Evolutionary conservation across 2,797 vertebrate species (phyloP), one percentile per base, ranked within the genome.

Genomic region (Melanotaenia pygmaea): DNA sequence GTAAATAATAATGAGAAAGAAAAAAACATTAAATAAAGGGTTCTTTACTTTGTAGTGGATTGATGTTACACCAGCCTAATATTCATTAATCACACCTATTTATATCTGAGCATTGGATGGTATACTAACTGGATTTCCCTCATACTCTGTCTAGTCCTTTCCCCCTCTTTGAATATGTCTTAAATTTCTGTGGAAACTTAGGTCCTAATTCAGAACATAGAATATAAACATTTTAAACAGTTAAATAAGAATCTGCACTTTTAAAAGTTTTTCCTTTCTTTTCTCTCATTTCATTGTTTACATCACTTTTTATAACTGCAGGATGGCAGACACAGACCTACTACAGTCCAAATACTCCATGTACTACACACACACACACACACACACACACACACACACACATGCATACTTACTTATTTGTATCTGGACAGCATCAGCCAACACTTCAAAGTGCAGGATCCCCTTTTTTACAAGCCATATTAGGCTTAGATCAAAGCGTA

Each of bases 361-460:
- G 34, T 59, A 67, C 9, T 34, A 74, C 74, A 84, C 72, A 75
- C 77, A 70, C 77, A 72, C 64, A 62, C 65, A 67, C 65, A 65
- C 61, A 70, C 77, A 67, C 37, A 38, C 37, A 38, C 6, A 38
- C 37, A 38, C 37, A 38, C 37, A 38, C 37, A 38, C 37, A 38
- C 14, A 16, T 5, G 5, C 40, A 16, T 5, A 16, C 40, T 14
- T 20, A 18, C 43, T 18, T 16, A 45, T 5, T 32, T 18, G 76
- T 71, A 81, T 93, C 94, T 94, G 92, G 91, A 87, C 81, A 92
- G 76, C 74, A 66, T 94, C 92, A 94, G 88, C 66, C 83, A 80
- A 84, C 90, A 94, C 93, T 93, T 94, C 87, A 93, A 94, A 94
- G 92, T 89, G 85, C 85, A 87, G 87, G 79, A 91, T 85, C 84